A percentile compares a stretch with the other conserved stretches of the same genome.
Conservation (phyloP, 2,113 vertebrate genomes). For the Myodes glareolus region DNA sequence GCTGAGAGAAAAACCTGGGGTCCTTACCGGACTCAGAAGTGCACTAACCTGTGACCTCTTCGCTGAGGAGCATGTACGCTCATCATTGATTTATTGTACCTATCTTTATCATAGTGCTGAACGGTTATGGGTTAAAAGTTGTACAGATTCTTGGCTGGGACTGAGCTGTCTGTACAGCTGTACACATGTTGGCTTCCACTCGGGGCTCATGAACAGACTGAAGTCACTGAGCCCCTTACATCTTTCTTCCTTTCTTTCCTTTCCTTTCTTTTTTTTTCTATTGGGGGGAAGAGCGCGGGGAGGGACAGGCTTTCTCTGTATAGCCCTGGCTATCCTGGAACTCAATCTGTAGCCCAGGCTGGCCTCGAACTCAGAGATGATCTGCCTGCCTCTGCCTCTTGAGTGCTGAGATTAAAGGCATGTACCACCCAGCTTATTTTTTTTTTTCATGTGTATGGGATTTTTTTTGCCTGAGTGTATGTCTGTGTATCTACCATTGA, state of each 20-base stretch:
- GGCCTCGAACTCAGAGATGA: not conserved
- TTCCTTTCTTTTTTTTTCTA: not conserved
- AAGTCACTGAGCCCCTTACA: not conserved
- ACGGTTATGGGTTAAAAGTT: conserved; percentile 14
- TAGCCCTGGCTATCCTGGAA: not conserved
- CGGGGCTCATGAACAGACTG: not conserved
- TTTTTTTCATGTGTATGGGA: not conserved
- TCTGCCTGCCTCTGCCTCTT: not conserved
- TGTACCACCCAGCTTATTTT: not conserved
- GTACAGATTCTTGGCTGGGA: not conserved
- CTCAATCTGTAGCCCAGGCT: not conserved
- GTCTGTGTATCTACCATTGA: not conserved
- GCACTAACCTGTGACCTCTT: not conserved
- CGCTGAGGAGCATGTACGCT: not conserved
- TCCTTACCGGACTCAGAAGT: not conserved
- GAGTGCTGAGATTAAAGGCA: not conserved
- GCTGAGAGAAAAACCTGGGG: not conserved
- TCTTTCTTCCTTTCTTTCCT: not conserved
- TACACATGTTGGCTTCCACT: not conserved
- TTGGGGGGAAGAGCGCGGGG: too few species aligned
- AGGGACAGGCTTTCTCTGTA: not conserved
- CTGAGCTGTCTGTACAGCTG: not conserved
- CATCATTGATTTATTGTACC: not conserved
- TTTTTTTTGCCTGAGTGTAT: not conserved
- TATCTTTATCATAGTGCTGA: not conserved